These are phyloP conservation scores for Zophobas morio DNA, from an alignment of 1,140 invertebrate genomes.

Conservation along the genomic window DNA sequence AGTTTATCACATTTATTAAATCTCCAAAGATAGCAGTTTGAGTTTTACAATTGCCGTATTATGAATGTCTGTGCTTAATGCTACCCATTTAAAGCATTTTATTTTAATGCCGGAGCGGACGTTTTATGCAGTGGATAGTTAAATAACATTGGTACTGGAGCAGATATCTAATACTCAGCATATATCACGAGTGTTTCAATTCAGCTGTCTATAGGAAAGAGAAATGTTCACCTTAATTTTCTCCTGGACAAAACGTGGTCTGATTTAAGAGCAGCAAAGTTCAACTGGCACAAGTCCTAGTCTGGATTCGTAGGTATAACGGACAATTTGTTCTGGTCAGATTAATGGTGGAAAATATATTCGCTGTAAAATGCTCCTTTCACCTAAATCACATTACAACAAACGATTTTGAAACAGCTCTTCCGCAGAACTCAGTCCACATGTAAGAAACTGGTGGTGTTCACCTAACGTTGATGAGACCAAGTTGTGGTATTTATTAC, in stretches of 20 bases:
- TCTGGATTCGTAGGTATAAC: constrained; percentile 49
- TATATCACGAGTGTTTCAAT: constrained; percentile 63
- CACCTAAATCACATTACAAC: constrained; percentile 8
- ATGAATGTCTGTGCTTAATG: too few species aligned
- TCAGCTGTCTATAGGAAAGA: constrained; percentile 62
- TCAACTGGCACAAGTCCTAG: constrained; percentile 63
- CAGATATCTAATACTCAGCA: constrained; percentile 31
- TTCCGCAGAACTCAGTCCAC: background rate
- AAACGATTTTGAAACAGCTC: background rate
- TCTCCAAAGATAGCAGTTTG: too few species aligned
- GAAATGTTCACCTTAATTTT: constrained; percentile 64
- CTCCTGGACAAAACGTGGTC: constrained; percentile 61
- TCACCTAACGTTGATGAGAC: constrained; percentile 54
- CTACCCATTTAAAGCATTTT: too few species aligned
- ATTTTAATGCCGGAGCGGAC: too few species aligned
- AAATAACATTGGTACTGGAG: constrained; percentile 33
- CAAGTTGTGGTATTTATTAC: constrained; percentile 53
- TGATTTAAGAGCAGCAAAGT: constrained; percentile 60
- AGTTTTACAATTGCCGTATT: too few species aligned
- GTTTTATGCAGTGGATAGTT: constrained; percentile 4
- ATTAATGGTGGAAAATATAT: constrained; percentile 23
- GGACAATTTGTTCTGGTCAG: constrained; percentile 16
- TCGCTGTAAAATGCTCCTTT: background rate
- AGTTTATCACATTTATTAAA: too few species aligned
- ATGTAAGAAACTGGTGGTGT: background rate